A percentile compares a stretch with the other conserved stretches of the same genome.
Evolutionary conservation across 2,113 vertebrate genomes (phyloP).

Genomic region (Apodemus speciosus): DNA sequence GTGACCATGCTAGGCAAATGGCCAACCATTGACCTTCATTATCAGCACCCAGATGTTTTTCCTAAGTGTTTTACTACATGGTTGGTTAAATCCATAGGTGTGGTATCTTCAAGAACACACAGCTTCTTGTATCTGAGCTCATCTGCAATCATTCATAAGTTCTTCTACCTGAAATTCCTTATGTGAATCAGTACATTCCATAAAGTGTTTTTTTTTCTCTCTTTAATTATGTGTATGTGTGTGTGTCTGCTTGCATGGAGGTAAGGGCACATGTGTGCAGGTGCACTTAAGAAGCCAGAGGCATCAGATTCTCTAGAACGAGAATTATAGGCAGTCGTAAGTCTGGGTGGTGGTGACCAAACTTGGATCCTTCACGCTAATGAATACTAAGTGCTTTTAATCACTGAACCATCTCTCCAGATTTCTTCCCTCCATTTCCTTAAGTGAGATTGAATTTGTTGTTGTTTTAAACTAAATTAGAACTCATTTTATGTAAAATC

Average conservation of each 20-base stretch:
- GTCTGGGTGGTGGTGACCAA: not conserved
- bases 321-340: not conserved
- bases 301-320: not conserved
- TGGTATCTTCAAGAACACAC: fast-evolving
- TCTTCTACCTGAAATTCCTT: not conserved
- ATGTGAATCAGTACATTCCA: not conserved
- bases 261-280: not conserved
- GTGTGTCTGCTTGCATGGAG: not conserved
- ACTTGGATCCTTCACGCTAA: not conserved
- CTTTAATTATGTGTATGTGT: not conserved
- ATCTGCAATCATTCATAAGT: not conserved
- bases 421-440: not conserved
- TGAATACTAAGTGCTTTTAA: not conserved
- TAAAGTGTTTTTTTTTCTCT: not conserved
- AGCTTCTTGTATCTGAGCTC: not conserved
- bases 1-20: not conserved
- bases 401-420: not conserved
- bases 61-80: not conserved
- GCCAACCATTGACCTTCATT: not conserved
- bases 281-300: not conserved
- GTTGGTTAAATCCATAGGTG: not conserved
- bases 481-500: not conserved
- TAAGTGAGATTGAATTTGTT: not conserved
- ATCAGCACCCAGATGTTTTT: not conserved
- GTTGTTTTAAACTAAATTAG: not conserved